phyloP scores from a whole-genome alignment of 2,888 invertebrate species.

The Cryptocephalus moraei region DNA sequence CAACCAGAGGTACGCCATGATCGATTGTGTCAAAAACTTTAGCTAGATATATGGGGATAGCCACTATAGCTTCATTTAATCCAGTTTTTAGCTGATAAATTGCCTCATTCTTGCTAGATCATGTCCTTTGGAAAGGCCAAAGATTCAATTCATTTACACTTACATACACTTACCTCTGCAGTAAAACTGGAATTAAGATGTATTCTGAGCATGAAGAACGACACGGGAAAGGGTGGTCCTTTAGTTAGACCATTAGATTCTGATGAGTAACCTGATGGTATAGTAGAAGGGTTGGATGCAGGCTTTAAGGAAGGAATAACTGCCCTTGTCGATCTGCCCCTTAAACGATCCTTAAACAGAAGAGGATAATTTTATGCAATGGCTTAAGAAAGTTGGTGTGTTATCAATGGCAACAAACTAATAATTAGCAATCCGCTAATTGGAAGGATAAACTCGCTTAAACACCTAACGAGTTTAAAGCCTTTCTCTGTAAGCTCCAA shows the following conservation, averaged over 20 bases:
- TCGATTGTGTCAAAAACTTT: no score
- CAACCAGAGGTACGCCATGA: no score
- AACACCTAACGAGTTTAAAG: not conserved
- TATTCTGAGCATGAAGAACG: constrained; percentile 55
- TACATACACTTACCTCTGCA: constrained; percentile 39
- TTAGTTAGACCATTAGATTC: constrained; percentile 18
- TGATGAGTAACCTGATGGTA: constrained; percentile 25
- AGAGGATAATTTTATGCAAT: no score
- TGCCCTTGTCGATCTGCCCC: constrained; percentile 13
- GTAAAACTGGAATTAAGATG: constrained; percentile 47
- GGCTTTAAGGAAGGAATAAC: constrained; percentile 18
- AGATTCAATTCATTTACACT: not conserved
- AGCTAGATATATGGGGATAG: no score
- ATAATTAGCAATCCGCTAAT: no score
- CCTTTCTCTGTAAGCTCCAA: not conserved
- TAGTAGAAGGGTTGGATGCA: constrained; percentile 22
- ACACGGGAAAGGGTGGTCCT: constrained; percentile 53
- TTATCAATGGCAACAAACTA: no score
- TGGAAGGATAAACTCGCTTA: not conserved
- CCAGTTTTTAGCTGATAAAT: no score
- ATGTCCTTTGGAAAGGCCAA: no score
- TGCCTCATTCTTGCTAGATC: no score
- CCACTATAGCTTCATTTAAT: no score
- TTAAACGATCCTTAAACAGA: constrained; percentile 18
- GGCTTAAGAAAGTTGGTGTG: no score